Percentiles rank a stretch among this genome's conserved stretches.
Evolutionary conservation across 2,113 vertebrate genomes (phyloP).

Genomic region (Numenius arquata): DNA sequence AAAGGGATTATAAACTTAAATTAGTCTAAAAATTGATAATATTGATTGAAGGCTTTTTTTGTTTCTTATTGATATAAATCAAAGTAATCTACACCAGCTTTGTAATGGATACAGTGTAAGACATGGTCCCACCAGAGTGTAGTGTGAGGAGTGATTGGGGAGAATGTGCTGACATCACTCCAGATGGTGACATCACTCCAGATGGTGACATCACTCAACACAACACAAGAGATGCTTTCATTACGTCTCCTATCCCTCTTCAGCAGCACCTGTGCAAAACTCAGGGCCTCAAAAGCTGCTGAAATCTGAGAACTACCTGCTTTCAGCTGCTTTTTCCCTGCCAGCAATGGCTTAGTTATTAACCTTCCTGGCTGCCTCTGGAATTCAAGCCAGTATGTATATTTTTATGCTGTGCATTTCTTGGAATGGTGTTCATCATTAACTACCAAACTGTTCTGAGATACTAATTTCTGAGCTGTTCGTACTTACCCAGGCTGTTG

Average conservation of each 20-base stretch:
- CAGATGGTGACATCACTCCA: background rate
- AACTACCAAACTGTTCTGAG: background rate
- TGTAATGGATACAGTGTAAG: rapidly evolving
- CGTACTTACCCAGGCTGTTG: background rate
- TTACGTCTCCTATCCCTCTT: background rate
- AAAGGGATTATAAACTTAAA: background rate
- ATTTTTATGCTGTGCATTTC: background rate
- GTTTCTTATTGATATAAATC: background rate
- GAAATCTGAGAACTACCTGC: background rate
- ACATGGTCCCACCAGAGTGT: background rate
- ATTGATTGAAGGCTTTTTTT: background rate
- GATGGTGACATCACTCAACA: background rate
- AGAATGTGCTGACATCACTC: background rate
- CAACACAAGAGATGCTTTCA: background rate
- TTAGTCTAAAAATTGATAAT: background rate
- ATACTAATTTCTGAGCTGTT: background rate
- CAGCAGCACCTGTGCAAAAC: background rate
- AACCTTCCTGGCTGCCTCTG: background rate
- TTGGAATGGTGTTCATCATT: background rate
- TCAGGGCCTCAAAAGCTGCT: background rate
- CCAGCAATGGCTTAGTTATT: background rate
- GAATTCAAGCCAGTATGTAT: rapidly evolving
- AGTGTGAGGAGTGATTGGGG: background rate
- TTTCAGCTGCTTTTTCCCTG: no score
- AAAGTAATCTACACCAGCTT: background rate